phyloP scores from a whole-genome alignment of 2,113 vertebrate species.

The Empidonax traillii region DNA sequence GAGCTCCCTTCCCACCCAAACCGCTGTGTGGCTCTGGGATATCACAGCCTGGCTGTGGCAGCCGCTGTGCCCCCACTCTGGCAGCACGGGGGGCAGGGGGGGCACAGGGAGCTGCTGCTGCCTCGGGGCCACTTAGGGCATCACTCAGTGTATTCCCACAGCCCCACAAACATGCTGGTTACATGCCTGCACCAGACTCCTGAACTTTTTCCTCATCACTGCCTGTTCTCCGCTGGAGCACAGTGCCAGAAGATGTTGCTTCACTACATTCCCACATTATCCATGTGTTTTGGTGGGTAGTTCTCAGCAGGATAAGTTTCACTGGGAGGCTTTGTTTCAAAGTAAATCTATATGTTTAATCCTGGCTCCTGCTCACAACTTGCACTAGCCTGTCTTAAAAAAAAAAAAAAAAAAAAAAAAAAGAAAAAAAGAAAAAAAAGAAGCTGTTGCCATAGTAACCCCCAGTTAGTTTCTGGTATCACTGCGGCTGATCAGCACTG shows the following conservation, averaged over 20 bases:
- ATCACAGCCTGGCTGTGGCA: neutral
- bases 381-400: neutral
- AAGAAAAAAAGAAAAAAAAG: neutral
- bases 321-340: conserved; percentile 6
- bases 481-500: neutral
- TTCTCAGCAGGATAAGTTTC: neutral
- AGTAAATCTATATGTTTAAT: neutral
- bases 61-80: neutral
- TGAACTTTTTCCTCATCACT: neutral
- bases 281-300: neutral
- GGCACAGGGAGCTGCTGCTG: neutral
- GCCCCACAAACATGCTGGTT: rapidly evolving
- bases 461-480: neutral
- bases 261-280: neutral
- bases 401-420: neutral
- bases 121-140: rapidly evolving
- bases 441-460: conserved; percentile 51
- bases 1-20: rapidly evolving
- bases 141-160: neutral
- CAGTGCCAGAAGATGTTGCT: neutral
- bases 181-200: rapidly evolving
- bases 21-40: neutral
- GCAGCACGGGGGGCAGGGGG: too few species aligned
- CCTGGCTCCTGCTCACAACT: conserved; percentile 21
- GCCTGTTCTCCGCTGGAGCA: neutral